phyloP scores from a whole-genome alignment of 2,113 vertebrate genomes.

The Bagarius yarrelli region DNA sequence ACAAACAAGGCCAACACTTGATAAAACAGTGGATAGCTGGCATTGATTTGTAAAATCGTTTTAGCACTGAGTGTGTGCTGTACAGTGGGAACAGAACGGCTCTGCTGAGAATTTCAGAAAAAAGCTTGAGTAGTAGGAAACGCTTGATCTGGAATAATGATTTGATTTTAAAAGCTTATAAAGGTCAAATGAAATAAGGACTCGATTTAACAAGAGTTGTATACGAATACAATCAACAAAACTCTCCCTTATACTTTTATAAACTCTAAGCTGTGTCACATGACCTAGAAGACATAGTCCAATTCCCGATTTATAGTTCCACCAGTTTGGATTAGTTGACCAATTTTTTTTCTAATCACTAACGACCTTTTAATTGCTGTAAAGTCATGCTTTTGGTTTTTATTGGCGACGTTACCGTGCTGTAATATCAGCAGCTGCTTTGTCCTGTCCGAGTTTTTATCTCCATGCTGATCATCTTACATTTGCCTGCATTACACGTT shows the following conservation, averaged over 20 bases:
- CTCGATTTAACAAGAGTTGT: not conserved
- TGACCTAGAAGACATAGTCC: not conserved
- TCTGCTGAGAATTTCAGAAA: not conserved
- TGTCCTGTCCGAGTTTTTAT: slow-evolving; percentile 1
- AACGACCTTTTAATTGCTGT: not conserved
- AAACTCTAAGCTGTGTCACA: not conserved
- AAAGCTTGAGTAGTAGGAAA: not conserved
- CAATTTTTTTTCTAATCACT: not conserved
- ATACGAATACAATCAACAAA: not conserved
- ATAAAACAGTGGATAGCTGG: not conserved
- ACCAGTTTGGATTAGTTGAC: not conserved
- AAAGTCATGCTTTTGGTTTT: slow-evolving; percentile 2
- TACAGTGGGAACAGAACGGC: not conserved
- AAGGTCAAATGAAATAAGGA: not conserved
- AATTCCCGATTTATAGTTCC: not conserved
- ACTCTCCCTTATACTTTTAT: not conserved
- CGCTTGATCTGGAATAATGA: not conserved
- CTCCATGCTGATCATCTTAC: not conserved
- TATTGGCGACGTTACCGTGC: not conserved
- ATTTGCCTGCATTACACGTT: not conserved
- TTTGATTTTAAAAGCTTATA: not conserved
- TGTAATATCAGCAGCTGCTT: not conserved
- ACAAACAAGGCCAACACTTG: not conserved
- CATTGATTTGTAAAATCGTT: not conserved
- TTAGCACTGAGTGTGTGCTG: not conserved